A percentile compares a stretch with the other conserved stretches of the same genome.
phyloP scores from a whole-genome alignment of 37 sponge, comb jelly and placozoan species.

The Ianthella basta region DNA sequence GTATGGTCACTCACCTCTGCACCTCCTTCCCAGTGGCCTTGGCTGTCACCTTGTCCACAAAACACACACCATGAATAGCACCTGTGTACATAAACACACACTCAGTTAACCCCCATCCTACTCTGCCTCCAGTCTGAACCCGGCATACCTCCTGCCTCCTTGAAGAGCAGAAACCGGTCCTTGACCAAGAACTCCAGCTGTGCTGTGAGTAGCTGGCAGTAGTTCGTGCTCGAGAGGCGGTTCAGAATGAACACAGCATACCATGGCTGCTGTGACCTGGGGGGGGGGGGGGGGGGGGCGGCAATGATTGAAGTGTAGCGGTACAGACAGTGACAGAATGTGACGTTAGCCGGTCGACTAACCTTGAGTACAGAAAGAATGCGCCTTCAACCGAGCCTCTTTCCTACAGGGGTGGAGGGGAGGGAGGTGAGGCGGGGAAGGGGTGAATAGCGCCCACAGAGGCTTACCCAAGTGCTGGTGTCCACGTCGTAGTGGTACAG shows the following conservation, averaged over 20 bases:
- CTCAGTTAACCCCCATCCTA: not conserved
- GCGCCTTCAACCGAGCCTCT: slow-evolving; percentile 67
- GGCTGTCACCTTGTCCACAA: not conserved
- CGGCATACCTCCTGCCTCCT: slow-evolving; percentile 9
- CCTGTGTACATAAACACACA: not conserved
- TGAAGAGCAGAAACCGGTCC: slow-evolving; percentile 59
- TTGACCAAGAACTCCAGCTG: slow-evolving; percentile 47
- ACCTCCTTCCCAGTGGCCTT: not conserved
- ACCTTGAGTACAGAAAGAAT: slow-evolving; percentile 65
- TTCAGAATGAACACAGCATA: slow-evolving; percentile 65
- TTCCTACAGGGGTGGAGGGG: slow-evolving; percentile 38
- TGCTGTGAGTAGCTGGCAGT: slow-evolving; percentile 14
- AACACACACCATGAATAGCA: slow-evolving; percentile 13
- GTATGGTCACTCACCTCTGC: not conserved
- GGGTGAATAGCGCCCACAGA: not conserved
- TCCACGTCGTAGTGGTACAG: slow-evolving; percentile 53
- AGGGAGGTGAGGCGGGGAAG: not conserved
- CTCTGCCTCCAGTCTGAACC: not conserved
- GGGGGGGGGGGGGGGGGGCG: not conserved
- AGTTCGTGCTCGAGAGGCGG: slow-evolving; percentile 61
- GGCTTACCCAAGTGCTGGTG: slow-evolving; percentile 63
- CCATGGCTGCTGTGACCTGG: slow-evolving; percentile 22
- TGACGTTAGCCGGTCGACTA: not conserved
- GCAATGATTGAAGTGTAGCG: not conserved
- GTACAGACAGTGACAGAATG: slow-evolving; percentile 15